A percentile compares a stretch with the other conserved stretches of the same genome.
Evolutionary conservation across 1,140 invertebrate genomes (phyloP).

Genomic region (Drosophila varians): DNA sequence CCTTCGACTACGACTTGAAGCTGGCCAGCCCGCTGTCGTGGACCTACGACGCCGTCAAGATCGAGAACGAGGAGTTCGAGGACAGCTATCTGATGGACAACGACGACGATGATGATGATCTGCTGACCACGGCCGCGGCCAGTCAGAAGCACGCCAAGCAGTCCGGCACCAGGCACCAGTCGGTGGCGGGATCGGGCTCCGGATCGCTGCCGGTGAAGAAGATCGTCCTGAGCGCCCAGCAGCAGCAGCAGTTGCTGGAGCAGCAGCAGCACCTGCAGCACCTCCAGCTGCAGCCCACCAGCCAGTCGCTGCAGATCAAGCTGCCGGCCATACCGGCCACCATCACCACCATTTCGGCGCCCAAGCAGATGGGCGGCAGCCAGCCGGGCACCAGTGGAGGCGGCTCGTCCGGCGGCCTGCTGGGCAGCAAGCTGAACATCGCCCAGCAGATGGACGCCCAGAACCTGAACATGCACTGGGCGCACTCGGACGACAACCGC

Average conservation of each 20-base stretch:
- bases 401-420: slow-evolving; percentile 41
- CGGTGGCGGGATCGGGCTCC: not conserved
- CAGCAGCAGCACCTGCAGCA: slow-evolving; percentile 79
- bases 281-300: slow-evolving; percentile 74
- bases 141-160: slow-evolving; percentile 75
- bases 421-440: slow-evolving; percentile 38
- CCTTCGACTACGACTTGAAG: slow-evolving; percentile 78
- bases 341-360: slow-evolving; percentile 67
- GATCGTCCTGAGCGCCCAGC: slow-evolving; percentile 60
- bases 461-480: slow-evolving; percentile 66
- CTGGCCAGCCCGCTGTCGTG: slow-evolving; percentile 79
- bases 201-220: slow-evolving; percentile 27
- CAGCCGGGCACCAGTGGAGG: slow-evolving; percentile 47
- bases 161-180: slow-evolving; percentile 55
- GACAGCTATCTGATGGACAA: slow-evolving; percentile 75
- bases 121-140: slow-evolving; percentile 74
- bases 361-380: slow-evolving; percentile 20
- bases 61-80: slow-evolving; percentile 80
- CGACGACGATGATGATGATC: slow-evolving; percentile 73
- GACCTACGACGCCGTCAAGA: slow-evolving; percentile 80
- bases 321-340: slow-evolving; percentile 75
- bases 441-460: slow-evolving; percentile 52
- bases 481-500: slow-evolving; percentile 76
- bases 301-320: slow-evolving; percentile 73
- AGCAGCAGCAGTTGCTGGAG: slow-evolving; percentile 70